Evolutionary conservation across 2,113 vertebrate species (phyloP).

Genomic region (Clarias macrocephalus): DNA sequence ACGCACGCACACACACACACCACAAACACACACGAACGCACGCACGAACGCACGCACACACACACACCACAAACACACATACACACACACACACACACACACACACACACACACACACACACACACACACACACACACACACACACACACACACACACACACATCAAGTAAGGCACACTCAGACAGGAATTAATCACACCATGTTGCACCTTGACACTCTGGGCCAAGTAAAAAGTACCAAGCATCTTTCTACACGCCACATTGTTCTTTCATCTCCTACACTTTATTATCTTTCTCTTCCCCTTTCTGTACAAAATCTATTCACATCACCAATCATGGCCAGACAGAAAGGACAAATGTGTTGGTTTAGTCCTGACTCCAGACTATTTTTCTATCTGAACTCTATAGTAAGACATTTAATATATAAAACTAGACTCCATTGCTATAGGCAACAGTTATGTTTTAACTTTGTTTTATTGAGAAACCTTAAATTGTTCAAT

Average conservation of each 20-base stretch:
- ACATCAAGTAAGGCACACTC: conserved; percentile 59
- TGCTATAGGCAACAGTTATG: not conserved
- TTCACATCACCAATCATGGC: not conserved
- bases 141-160: conserved; percentile 1
- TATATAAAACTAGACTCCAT: not conserved
- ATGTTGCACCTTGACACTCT: conserved; percentile 66
- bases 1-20: not conserved
- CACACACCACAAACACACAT: conserved; percentile 32
- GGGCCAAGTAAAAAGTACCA: conserved; percentile 55
- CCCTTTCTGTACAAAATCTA: conserved; percentile 13
- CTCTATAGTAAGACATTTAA: not conserved
- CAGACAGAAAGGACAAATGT: conserved; percentile 18
- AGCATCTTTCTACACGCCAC: conserved; percentile 57
- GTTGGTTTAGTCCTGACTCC: not conserved
- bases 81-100: conserved; percentile 1
- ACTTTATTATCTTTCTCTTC: conserved; percentile 40
- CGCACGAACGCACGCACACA: no score
- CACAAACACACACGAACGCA: not conserved
- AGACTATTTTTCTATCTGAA: conserved; percentile 8
- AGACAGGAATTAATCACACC: conserved; percentile 73
- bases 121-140: not conserved
- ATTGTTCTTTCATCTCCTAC: conserved; percentile 46
- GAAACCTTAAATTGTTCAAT: not conserved
- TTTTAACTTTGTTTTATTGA: not conserved
- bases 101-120: not conserved